Conservation (phyloP, 1,140 invertebrate genomes). For the Brachionus paranguensis region DNA sequence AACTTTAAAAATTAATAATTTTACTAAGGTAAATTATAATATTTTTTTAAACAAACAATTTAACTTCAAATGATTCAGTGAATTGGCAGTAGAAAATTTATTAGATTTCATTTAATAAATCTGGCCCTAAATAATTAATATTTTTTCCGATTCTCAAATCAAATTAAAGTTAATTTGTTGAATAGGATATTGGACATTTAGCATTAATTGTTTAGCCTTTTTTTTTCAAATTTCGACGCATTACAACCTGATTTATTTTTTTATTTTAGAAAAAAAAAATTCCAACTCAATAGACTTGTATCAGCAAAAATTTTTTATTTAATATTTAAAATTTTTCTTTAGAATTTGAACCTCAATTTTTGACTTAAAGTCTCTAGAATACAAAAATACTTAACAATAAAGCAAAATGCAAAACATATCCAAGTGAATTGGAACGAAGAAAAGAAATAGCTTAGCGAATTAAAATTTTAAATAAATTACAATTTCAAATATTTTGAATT, state of each 20-base stretch:
- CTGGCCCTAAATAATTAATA: not conserved
- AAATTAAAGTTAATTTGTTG: not conserved
- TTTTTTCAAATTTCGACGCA: not conserved
- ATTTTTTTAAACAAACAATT: not conserved
- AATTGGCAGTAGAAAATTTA: not conserved
- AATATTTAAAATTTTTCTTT: not conserved
- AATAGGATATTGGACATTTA: not conserved
- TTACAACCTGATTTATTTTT: not conserved
- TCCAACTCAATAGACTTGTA: not conserved
- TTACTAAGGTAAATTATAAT: not conserved
- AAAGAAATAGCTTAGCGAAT: not conserved
- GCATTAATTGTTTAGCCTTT: not conserved
- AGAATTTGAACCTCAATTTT: slow-evolving; percentile 24
- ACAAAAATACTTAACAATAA: not conserved
- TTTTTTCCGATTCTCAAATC: not conserved
- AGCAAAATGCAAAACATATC: not conserved
- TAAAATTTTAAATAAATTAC: not conserved
- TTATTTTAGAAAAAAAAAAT: not conserved
- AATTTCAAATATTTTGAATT: not conserved
- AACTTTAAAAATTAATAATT: not conserved
- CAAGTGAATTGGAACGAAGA: not conserved
- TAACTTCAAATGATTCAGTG: not conserved
- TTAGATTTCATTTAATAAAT: not conserved
- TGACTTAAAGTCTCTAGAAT: not conserved
- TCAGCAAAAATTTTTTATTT: not conserved